phyloP scores from a whole-genome alignment of 2,797 vertebrate species.

The Hemitrygon akajei region DNA sequence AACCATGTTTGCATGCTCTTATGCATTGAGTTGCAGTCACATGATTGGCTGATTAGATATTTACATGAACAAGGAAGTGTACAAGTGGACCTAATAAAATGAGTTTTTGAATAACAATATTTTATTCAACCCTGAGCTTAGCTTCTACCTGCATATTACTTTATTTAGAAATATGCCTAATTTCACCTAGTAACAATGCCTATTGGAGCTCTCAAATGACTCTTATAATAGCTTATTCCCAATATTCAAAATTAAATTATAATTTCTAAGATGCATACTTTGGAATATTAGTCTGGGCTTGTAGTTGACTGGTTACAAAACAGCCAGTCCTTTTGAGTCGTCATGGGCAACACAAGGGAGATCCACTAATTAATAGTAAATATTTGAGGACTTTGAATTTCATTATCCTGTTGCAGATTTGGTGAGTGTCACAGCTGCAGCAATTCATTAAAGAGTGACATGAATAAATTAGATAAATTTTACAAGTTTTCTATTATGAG shows the following conservation, averaged over 20 bases:
- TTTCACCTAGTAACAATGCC: not conserved
- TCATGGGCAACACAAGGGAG: not conserved
- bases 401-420: slow-evolving; percentile 13
- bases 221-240: not conserved
- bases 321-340: not conserved
- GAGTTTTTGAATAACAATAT: not conserved
- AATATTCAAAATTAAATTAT: not conserved
- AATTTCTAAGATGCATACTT: not conserved
- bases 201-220: too few relatives aligned
- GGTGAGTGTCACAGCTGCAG: not conserved
- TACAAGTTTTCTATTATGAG: not conserved
- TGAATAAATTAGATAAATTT: slow-evolving; percentile 7
- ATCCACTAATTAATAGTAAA: slow-evolving; percentile 24
- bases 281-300: not conserved
- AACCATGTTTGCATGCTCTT: too few relatives aligned
- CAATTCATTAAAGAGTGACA: not conserved
- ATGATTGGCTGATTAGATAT: too few relatives aligned
- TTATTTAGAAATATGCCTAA: not conserved
- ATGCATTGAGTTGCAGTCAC: too few relatives aligned
- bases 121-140: not conserved
- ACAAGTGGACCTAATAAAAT: too few relatives aligned
- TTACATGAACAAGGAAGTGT: too few relatives aligned
- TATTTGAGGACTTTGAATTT: not conserved
- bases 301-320: not conserved
- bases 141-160: not conserved